These are phyloP conservation scores for Lagocephalus sceleratus DNA, from an alignment of 2,797 vertebrate genomes.

Conservation along the genomic window DNA sequence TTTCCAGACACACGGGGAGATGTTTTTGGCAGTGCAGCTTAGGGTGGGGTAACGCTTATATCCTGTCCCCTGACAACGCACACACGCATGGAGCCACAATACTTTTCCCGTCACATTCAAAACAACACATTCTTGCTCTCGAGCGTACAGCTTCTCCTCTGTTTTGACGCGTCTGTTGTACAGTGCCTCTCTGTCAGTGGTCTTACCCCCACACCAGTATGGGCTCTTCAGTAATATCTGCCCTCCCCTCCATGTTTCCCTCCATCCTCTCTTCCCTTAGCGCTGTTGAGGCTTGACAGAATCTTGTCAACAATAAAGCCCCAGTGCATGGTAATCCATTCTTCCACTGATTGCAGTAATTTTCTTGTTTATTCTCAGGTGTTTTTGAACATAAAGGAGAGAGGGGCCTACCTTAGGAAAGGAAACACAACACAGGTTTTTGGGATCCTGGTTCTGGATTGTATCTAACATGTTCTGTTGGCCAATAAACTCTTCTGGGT, in stretches of 20 bases:
- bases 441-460: slow-evolving; percentile 47
- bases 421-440: slow-evolving; percentile 28
- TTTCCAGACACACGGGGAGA: slow-evolving; percentile 66
- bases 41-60: slow-evolving; percentile 79
- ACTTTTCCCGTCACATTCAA: slow-evolving; percentile 54
- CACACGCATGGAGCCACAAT: slow-evolving; percentile 16
- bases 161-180: slow-evolving; percentile 59
- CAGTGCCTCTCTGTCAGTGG: slow-evolving; percentile 54
- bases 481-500: slow-evolving; percentile 24
- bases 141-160: slow-evolving; percentile 53
- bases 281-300: slow-evolving; percentile 30
- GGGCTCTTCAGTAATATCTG: slow-evolving; percentile 60
- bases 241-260: slow-evolving; percentile 28
- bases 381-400: slow-evolving; percentile 17
- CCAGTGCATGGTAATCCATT: slow-evolving; percentile 50
- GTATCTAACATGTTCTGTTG: neutral
- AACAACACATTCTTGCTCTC: slow-evolving; percentile 61
- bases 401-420: slow-evolving; percentile 1
- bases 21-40: slow-evolving; percentile 65
- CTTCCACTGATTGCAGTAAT: slow-evolving; percentile 39
- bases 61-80: slow-evolving; percentile 76
- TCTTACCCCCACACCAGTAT: slow-evolving; percentile 60
- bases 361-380: slow-evolving; percentile 22
- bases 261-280: slow-evolving; percentile 30
- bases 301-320: slow-evolving; percentile 45